Evolutionary conservation across 2,888 invertebrate genomes (phyloP).

Genomic region (Eulithis prunata): DNA sequence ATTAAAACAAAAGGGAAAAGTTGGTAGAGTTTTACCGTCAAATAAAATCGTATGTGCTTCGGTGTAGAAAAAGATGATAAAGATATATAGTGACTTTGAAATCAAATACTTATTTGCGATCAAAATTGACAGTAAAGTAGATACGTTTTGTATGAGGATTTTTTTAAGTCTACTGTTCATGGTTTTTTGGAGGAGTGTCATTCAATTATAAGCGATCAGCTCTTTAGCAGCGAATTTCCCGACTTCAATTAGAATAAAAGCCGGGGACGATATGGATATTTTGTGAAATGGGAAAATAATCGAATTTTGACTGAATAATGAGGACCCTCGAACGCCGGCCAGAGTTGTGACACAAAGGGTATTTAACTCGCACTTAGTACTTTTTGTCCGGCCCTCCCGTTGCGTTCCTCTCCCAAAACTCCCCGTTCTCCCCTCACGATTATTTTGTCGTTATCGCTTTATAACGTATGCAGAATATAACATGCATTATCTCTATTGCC

Average conservation of each 20-base stretch:
- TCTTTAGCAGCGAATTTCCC: slow-evolving; percentile 67
- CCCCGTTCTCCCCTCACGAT: slow-evolving; percentile 62
- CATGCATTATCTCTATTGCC: slow-evolving; percentile 78
- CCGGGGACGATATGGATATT: slow-evolving; percentile 82
- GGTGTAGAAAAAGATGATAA: not conserved
- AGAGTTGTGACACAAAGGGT: slow-evolving; percentile 78
- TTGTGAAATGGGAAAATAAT: slow-evolving; percentile 83
- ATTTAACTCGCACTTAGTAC: slow-evolving; percentile 83
- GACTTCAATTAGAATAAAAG: slow-evolving; percentile 81
- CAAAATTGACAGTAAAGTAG: no score
- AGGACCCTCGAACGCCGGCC: slow-evolving; percentile 77
- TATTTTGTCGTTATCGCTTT: slow-evolving; percentile 81
- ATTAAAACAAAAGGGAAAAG: slow-evolving; percentile 58
- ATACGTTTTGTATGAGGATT: no score
- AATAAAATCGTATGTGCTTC: not conserved
- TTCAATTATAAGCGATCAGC: slow-evolving; percentile 71
- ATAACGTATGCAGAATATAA: slow-evolving; percentile 81
- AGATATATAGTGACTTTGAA: not conserved
- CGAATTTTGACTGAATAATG: slow-evolving; percentile 83
- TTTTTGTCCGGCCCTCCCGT: slow-evolving; percentile 70
- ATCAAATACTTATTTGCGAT: no score
- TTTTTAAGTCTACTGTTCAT: not conserved
- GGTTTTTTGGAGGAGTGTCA: slow-evolving; percentile 46
- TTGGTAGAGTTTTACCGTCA: slow-evolving; percentile 1
- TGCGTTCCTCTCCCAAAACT: slow-evolving; percentile 38